Base-by-base conservation (phyloP, 2,113 vertebrate genomes). In the Lagopus leucura region DNA sequence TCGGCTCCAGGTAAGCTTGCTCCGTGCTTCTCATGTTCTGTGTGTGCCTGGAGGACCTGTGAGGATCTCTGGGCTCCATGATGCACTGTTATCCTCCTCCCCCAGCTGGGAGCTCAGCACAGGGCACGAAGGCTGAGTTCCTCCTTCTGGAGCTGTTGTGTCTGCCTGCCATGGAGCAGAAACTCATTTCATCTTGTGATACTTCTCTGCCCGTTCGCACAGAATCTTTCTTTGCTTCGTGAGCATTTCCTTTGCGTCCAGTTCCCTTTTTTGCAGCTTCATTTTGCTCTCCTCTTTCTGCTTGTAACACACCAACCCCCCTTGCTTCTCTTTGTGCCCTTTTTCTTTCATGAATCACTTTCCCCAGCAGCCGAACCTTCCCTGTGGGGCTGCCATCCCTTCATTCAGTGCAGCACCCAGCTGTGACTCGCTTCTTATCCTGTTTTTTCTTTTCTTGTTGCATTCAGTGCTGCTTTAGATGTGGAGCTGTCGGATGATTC, bases 401-500 rank as follows among this genome's bases (percentile, higher is more conserved):
- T 19, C 20, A 0, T 1, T 6, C 25, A 52, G 67, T 1, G 17
- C 43, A 52, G 8, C 3, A 10, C 20, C 11, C 38, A 20, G 36
- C 40, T 27, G 5, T 36, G 36, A 3, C 38, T 54, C 20, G 3
- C 1, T 30, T 80, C 34, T 77, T 22, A 48, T 11, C 11, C 13
- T 7, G 86, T 65, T 8, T 83, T 52, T 38, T 15, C 16, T 40
- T 27, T 18, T 40, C 36, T 40, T 90, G 38, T 42, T 70, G 24
- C 7, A 0, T 70, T 36, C 45, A 99, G 99, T 6, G 99, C 99
- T 69, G 99, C 99, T 5, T 95, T 99, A 32, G 99, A 99, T 24
- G 99, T 99, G 85, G 99, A 99, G 83, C 97, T 99, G 47, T 99
- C 99, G 0, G 99, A 99, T n/a, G 99, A 99, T 71, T 99, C 99